A percentile compares a stretch with the other conserved stretches of the same genome.
Conservation (phyloP, 2,797 vertebrate genomes). For the Menidia menidia region DNA sequence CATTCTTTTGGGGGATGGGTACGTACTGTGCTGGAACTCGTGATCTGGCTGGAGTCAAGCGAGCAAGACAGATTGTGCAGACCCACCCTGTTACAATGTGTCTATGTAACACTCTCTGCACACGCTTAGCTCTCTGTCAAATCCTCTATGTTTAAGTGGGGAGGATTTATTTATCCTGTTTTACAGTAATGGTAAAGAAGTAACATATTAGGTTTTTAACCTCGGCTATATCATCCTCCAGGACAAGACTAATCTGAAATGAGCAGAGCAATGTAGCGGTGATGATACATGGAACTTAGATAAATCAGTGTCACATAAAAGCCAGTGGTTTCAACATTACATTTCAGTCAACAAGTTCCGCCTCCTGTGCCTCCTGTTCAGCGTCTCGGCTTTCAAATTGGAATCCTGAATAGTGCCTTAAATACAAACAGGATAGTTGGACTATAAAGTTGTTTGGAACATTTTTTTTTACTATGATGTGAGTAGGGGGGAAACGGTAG, state of each 20-base stretch:
- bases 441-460: background rate
- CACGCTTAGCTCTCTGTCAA: background rate
- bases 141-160: too few relatives aligned
- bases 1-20: slow-evolving; percentile 64
- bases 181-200: background rate
- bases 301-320: background rate
- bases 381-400: background rate
- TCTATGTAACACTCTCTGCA: slow-evolving; percentile 13
- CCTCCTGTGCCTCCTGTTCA: background rate
- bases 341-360: background rate
- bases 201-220: background rate
- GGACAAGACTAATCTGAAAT: background rate
- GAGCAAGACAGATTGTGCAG: slow-evolving; percentile 43
- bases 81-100: slow-evolving; percentile 52
- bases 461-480: too few relatives aligned
- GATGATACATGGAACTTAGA: background rate
- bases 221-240: background rate
- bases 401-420: background rate
- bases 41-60: slow-evolving; percentile 62
- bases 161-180: background rate
- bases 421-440: background rate
- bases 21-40: slow-evolving; percentile 64
- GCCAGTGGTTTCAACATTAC: background rate
- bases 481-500: too few relatives aligned
- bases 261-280: too few relatives aligned